Conservation (phyloP, 2,888 invertebrate genomes). For the Caenorhabditis drosophilae region DNA sequence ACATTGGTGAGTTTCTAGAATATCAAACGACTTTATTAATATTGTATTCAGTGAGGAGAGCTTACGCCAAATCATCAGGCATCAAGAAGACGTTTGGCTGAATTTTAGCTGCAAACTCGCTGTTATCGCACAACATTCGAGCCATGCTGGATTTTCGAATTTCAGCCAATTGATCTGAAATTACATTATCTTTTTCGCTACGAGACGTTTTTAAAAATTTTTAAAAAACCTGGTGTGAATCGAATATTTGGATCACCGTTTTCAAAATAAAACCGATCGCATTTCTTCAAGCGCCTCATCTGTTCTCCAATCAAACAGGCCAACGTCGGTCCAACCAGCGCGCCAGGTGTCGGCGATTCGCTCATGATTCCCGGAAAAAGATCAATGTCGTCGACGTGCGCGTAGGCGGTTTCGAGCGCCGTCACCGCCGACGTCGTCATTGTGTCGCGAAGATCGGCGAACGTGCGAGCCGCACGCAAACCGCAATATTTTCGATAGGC, state of each 20-base stretch:
- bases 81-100: constrained; percentile 88
- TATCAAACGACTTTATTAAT: neutral
- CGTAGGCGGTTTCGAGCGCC: constrained; percentile 61
- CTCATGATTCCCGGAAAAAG: constrained; percentile 94
- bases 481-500: constrained; percentile 79
- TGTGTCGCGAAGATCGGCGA: constrained; percentile 81
- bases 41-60: neutral
- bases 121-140: constrained; percentile 86
- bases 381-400: constrained; percentile 88
- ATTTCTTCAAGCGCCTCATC: constrained; percentile 74
- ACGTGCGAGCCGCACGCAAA: constrained; percentile 81
- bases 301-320: constrained; percentile 92
- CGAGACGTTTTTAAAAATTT: no score
- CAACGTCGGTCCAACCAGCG: constrained; percentile 85
- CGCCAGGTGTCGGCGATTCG: constrained; percentile 77
- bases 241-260: constrained; percentile 57
- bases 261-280: constrained; percentile 91
- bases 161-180: constrained; percentile 78
- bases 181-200: neutral
- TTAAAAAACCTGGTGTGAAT: constrained; percentile 69
- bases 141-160: constrained; percentile 85
- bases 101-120: constrained; percentile 75
- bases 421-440: constrained; percentile 76
- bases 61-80: constrained; percentile 73
- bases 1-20: constrained; percentile 66